These are phyloP conservation scores for Cyphomyrus plagiostoma DNA, from an alignment of 2,113 vertebrate genomes.

Conservation along the genomic window DNA sequence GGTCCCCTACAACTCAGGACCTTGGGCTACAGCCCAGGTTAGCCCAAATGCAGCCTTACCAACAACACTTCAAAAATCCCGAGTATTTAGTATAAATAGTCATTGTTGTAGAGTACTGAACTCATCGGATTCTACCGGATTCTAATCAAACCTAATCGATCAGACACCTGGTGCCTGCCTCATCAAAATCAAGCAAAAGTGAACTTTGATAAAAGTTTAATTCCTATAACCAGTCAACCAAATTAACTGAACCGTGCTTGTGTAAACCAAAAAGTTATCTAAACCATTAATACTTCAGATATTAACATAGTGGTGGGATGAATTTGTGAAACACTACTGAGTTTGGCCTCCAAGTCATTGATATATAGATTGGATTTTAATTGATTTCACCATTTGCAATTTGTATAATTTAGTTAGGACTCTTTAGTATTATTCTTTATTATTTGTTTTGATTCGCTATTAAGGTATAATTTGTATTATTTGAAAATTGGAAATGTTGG, in stretches of 20 bases:
- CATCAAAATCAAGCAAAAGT: not conserved
- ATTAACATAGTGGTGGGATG: not conserved
- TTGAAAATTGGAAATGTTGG: not conserved
- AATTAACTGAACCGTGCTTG: not conserved
- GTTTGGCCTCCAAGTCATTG: not conserved
- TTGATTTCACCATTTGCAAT: not conserved
- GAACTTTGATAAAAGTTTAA: not conserved
- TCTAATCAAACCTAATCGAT: not conserved
- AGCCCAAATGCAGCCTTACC: not conserved
- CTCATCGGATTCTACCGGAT: not conserved
- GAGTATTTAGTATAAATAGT: not conserved
- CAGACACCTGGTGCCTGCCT: not conserved
- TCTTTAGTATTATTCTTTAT: not conserved
- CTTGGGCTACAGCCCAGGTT: not conserved
- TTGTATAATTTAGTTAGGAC: not conserved
- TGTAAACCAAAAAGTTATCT: not conserved
- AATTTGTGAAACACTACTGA: not conserved
- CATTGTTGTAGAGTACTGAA: no score
- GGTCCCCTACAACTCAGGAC: not conserved
- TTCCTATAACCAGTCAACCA: not conserved
- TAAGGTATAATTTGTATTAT: not conserved
- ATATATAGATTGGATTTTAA: not conserved
- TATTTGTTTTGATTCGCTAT: not conserved
- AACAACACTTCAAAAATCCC: not conserved
- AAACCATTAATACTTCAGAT: not conserved